phyloP scores from a whole-genome alignment of 2,888 invertebrate species.

The Drosophila basisetae region DNA sequence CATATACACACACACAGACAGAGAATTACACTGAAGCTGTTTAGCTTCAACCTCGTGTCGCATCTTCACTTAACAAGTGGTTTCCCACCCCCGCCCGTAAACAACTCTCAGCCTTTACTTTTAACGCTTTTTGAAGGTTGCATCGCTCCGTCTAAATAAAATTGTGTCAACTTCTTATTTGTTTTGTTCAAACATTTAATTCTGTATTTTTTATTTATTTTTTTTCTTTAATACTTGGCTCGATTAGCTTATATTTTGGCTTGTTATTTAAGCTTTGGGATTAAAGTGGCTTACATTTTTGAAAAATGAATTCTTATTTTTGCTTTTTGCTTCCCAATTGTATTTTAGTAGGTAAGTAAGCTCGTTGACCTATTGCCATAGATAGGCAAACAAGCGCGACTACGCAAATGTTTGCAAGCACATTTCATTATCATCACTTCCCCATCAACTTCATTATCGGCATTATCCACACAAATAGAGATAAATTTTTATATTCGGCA shows the following conservation, averaged over 20 bases:
- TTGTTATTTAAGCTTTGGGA: neutral
- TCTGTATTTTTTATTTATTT: neutral
- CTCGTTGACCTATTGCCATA: conserved; percentile 76
- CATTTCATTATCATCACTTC: conserved; percentile 72
- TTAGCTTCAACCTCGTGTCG: conserved; percentile 54
- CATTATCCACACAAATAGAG: neutral
- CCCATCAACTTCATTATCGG: conserved; percentile 13
- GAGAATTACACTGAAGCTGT: conserved; percentile 29
- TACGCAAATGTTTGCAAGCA: conserved; percentile 59
- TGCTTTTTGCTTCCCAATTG: neutral
- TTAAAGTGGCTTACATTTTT: neutral
- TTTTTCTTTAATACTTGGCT: neutral
- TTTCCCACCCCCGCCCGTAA: conserved; percentile 20
- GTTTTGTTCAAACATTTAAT: neutral
- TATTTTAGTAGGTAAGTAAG: conserved; percentile 9
- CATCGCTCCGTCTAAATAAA: conserved; percentile 59
- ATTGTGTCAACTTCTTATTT: conserved; percentile 47
- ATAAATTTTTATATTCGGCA: conserved; percentile 3
- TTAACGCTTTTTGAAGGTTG: conserved; percentile 69
- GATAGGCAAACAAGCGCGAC: conserved; percentile 50
- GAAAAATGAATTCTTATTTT: neutral
- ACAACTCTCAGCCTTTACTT: conserved; percentile 14
- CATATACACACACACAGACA: conserved; percentile 21
- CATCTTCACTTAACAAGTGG: conserved; percentile 68
- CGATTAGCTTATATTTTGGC: neutral